phyloP scores from a whole-genome alignment of 2,113 vertebrate genomes.

The Dissostichus mawsoni region DNA sequence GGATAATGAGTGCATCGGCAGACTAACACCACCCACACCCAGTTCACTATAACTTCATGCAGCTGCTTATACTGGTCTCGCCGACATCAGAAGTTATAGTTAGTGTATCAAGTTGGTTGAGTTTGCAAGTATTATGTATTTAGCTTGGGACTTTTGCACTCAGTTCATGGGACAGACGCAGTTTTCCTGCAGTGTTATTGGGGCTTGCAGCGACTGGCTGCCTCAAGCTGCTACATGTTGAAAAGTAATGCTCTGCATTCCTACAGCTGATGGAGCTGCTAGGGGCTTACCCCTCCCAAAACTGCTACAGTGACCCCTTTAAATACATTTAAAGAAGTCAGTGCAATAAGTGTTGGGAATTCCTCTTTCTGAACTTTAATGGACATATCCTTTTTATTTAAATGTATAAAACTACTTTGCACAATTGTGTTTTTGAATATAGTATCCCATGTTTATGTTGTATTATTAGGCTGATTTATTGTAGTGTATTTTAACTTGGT shows the following conservation, averaged over 20 bases:
- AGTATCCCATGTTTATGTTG: too few species aligned
- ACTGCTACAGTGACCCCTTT: neutral
- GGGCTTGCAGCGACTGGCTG: conserved; percentile 7
- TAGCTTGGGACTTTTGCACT: neutral
- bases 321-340: too few species aligned
- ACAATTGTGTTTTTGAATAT: too few species aligned
- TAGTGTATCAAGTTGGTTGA: neutral
- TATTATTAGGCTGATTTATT: too few species aligned
- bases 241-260: conserved; percentile 56
- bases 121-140: neutral
- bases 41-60: neutral
- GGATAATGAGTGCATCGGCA: conserved; percentile 37
- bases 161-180: neutral
- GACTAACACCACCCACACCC: conserved; percentile 42
- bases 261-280: conserved; percentile 22
- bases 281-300: neutral
- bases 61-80: neutral
- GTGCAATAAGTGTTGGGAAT: too few species aligned
- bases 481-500: too few species aligned
- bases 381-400: too few species aligned
- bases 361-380: too few species aligned
- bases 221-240: conserved; percentile 59
- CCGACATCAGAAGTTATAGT: neutral
- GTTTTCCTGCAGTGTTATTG: neutral
- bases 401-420: too few species aligned